Conservation (phyloP, 2,113 vertebrate species). For the Cyanocitta stelleri region DNA sequence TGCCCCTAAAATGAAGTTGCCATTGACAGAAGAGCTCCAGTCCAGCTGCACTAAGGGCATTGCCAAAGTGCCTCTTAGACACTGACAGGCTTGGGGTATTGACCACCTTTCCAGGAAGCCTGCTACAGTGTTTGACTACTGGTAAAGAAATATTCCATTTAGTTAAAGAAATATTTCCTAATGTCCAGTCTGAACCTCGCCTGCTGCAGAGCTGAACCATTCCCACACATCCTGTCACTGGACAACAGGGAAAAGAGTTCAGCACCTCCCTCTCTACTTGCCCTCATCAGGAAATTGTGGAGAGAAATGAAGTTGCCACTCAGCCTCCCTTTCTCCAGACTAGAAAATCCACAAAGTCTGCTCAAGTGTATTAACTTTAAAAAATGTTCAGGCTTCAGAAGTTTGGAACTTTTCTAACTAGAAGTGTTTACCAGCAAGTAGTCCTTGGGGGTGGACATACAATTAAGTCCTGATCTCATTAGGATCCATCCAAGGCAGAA, state of each 20-base stretch:
- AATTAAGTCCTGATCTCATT: not conserved
- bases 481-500: not conserved
- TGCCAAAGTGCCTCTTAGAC: not conserved
- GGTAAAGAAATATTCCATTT: not conserved
- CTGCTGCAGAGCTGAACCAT: not conserved
- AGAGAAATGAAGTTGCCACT: not conserved
- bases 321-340: not conserved
- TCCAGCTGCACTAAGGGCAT: not conserved
- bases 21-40: not conserved
- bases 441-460: not conserved
- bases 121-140: not conserved
- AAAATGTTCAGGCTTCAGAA: not conserved
- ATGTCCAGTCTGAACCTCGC: not conserved
- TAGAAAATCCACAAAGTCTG: not conserved
- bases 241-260: not conserved
- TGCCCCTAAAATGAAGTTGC: not conserved
- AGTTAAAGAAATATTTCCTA: not conserved
- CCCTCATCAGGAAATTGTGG: not conserved
- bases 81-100: too few relatives aligned
- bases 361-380: not conserved
- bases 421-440: not conserved
- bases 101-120: not conserved
- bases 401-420: not conserved
- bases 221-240: fast-evolving
- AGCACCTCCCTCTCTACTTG: not conserved